These are phyloP conservation scores for Paragorgia papillata DNA, from an alignment of 92 coral and sea anemone species.

Conservation along the genomic window DNA sequence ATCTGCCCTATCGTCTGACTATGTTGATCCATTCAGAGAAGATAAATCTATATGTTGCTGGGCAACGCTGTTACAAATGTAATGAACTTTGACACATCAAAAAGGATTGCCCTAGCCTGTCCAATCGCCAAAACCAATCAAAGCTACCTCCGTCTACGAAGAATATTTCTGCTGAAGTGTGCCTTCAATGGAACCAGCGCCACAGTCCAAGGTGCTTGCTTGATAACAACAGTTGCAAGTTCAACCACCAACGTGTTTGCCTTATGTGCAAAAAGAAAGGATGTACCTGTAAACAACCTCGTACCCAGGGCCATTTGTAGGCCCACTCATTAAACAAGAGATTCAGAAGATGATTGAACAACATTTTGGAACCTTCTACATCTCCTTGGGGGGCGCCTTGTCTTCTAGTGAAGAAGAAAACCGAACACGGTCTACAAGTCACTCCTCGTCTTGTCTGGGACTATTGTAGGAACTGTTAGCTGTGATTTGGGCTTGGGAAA, in stretches of 20 bases:
- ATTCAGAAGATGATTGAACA: neutral
- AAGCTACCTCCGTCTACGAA: neutral
- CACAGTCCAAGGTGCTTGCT: too few species aligned
- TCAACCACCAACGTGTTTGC: too few species aligned
- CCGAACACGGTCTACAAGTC: neutral
- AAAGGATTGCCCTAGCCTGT: neutral
- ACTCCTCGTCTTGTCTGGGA: neutral
- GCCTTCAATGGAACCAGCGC: conserved; percentile 17
- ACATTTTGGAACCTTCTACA: conserved; percentile 10
- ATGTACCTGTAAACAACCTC: too few species aligned
- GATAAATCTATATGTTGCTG: neutral
- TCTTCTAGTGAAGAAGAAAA: neutral
- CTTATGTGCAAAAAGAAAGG: too few species aligned
- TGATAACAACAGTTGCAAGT: too few species aligned
- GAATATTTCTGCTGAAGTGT: conserved; percentile 1
- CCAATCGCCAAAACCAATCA: neutral
- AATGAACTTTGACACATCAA: conserved; percentile 12
- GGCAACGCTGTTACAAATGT: conserved; percentile 11
- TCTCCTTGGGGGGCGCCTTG: conserved; percentile 12
- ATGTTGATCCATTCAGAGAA: conserved; percentile 13
- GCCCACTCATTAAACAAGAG: too few species aligned
- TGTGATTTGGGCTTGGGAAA: too few species aligned
- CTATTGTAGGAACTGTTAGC: too few species aligned
- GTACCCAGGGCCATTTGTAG: too few species aligned
- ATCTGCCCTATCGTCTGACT: neutral